Conservation (phyloP, 2,113 vertebrate species). For the Ondatra zibethicus region DNA sequence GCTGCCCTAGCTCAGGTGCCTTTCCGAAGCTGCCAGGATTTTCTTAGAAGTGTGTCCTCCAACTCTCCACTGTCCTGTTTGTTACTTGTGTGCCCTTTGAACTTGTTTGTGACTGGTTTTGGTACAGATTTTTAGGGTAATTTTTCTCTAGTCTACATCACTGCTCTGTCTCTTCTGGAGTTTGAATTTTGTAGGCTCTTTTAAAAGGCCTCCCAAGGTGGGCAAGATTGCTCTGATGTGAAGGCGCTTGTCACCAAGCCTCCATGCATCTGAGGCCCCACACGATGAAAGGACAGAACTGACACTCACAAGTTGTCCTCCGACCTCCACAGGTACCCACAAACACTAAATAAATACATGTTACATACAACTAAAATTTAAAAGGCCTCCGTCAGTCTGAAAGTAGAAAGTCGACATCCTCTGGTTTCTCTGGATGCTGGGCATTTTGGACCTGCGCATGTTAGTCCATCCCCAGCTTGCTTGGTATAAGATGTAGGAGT, state of each 20-base stretch:
- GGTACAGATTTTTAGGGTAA: neutral
- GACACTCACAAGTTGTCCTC: neutral
- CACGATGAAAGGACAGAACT: neutral
- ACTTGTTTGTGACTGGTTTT: neutral
- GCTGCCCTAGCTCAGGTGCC: fast-evolving
- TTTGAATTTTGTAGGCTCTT: no score
- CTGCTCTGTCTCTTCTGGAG: neutral
- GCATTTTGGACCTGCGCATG: neutral
- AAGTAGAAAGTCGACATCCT: neutral
- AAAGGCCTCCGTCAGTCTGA: neutral
- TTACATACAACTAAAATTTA: neutral
- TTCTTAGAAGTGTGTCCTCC: fast-evolving
- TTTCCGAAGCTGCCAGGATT: neutral
- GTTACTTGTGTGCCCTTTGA: neutral
- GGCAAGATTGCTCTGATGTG: no score
- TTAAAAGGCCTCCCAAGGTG: neutral
- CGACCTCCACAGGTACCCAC: neutral
- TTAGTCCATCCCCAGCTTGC: neutral
- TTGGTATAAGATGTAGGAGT: neutral
- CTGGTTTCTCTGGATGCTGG: fast-evolving
- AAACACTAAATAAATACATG: neutral
- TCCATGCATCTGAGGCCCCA: no score
- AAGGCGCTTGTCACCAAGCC: neutral
- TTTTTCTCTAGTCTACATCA: neutral
- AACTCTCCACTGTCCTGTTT: fast-evolving